These are phyloP conservation scores for Xiphophorus maculatus DNA, from an alignment of 2,113 vertebrate genomes.

Conservation along the genomic window DNA sequence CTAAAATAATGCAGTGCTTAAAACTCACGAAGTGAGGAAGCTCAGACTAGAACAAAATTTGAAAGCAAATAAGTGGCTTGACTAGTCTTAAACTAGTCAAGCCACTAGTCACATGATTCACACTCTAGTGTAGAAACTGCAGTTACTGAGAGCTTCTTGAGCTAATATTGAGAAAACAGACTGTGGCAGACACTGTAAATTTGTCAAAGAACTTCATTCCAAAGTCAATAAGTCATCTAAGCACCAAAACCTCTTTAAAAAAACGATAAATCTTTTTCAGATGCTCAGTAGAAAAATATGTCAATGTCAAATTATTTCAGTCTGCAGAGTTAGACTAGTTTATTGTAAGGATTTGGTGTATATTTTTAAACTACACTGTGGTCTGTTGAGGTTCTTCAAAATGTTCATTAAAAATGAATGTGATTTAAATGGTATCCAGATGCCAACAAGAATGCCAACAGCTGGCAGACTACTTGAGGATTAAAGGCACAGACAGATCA, in stretches of 20 bases:
- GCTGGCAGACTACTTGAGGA: background rate
- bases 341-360: background rate
- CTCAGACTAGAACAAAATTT: background rate
- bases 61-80: background rate
- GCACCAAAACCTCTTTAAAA: background rate
- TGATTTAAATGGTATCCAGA: background rate
- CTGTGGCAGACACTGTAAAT: background rate
- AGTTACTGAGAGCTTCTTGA: constrained; percentile 3
- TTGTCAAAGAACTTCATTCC: background rate
- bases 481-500: background rate
- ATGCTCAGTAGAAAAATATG: background rate
- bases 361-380: background rate
- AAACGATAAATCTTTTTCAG: too few species aligned
- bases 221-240: background rate
- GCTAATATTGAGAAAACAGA: background rate
- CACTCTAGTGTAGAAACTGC: background rate
- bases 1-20: background rate
- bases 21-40: background rate
- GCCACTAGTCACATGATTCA: constrained; percentile 4
- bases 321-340: background rate
- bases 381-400: background rate
- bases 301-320: background rate
- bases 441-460: background rate
- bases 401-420: background rate
- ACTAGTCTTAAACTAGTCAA: background rate